Evolutionary conservation across 2,113 vertebrate genomes (phyloP).

Genomic region (Eonycteris spelaea): DNA sequence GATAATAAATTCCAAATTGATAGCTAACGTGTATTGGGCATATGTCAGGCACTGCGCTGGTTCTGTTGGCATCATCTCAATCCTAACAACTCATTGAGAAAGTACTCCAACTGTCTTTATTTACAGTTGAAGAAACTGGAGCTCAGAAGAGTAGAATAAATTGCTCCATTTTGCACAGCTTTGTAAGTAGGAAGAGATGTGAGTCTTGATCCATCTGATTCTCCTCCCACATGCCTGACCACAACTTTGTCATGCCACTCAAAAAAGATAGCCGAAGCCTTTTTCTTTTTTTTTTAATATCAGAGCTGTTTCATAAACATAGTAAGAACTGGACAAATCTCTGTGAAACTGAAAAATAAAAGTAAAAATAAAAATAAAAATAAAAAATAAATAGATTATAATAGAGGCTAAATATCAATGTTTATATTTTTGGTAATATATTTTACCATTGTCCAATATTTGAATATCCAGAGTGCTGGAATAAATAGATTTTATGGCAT

Average conservation of each 20-base stretch:
- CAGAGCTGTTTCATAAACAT: neutral
- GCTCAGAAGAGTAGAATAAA: neutral
- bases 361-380: too few relatives aligned
- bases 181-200: neutral
- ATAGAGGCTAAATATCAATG: neutral
- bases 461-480: neutral
- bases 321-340: neutral
- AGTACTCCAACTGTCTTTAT: neutral
- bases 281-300: neutral
- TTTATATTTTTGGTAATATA: neutral
- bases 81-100: slow-evolving; percentile 1
- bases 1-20: neutral
- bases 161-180: neutral
- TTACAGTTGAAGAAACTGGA: neutral
- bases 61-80: neutral
- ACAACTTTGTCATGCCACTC: neutral
- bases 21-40: neutral
- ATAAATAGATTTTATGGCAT: neutral
- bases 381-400: neutral
- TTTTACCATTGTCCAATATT: neutral
- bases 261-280: neutral
- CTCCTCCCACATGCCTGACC: neutral
- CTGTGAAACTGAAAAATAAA: slow-evolving; percentile 1
- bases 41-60: neutral
- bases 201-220: neutral